Evolutionary conservation across 2,888 invertebrate species (phyloP).

Genomic region (Eupithecia inturbata): DNA sequence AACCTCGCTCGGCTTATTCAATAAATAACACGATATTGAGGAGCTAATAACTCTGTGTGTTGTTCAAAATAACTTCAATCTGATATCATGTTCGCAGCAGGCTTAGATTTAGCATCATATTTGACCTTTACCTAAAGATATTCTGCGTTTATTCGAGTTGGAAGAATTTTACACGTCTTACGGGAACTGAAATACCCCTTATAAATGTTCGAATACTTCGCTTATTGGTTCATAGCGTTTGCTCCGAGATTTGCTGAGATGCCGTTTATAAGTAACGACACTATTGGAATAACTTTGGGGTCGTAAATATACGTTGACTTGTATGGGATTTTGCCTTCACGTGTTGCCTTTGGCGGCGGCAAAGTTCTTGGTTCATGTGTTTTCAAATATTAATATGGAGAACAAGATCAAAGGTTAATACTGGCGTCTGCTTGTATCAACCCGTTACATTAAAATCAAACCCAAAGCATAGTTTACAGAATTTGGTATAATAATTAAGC

Average conservation of each 20-base stretch:
- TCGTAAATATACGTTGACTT: conserved; percentile 6
- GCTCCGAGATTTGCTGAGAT: conserved; percentile 22
- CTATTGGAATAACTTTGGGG: conserved; percentile 23
- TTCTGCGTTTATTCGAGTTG: neutral
- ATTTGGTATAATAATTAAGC: too few species aligned
- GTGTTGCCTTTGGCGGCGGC: neutral
- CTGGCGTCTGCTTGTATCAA: too few species aligned
- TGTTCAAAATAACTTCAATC: neutral
- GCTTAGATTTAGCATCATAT: too few species aligned
- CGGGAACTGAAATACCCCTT: conserved; percentile 16
- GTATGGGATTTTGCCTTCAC: neutral
- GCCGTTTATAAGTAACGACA: conserved; percentile 31
- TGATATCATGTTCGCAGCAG: too few species aligned
- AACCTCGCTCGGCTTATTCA: conserved; percentile 26
- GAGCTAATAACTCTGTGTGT: conserved; percentile 9
- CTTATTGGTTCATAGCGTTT: conserved; percentile 26
- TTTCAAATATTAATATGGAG: too few species aligned
- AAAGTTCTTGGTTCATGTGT: neutral
- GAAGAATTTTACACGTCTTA: conserved; percentile 18
- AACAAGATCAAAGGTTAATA: too few species aligned
- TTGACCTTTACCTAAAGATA: neutral
- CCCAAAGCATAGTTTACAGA: too few species aligned
- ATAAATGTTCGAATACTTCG: conserved; percentile 28
- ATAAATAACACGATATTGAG: conserved; percentile 27
- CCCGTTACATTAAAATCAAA: too few species aligned